These are phyloP conservation scores for Recurvirostra avosetta DNA, from an alignment of 2,113 vertebrate species.

Conservation along the genomic window DNA sequence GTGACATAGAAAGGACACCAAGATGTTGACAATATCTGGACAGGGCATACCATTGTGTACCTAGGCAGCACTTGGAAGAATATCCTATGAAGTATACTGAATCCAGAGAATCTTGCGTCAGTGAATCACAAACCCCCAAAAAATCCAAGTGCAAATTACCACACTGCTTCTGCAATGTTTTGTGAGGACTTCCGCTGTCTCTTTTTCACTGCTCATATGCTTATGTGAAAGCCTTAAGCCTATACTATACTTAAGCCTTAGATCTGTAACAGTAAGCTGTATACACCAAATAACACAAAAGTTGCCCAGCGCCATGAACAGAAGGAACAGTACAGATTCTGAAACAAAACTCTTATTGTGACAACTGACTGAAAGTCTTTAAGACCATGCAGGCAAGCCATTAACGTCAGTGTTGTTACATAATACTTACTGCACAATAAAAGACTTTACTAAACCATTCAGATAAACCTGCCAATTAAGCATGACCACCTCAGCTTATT, in stretches of 20 bases:
- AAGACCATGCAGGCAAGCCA: background rate
- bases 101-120: background rate
- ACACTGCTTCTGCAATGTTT: background rate
- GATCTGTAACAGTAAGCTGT: background rate
- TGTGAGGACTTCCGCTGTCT: background rate
- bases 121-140: rapidly evolving
- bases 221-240: background rate
- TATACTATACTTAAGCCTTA: background rate
- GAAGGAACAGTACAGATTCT: background rate
- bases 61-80: background rate
- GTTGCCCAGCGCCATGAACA: background rate
- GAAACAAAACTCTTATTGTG: background rate
- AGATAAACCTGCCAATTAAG: background rate
- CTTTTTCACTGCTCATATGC: background rate
- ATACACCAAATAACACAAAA: background rate
- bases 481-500: background rate
- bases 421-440: background rate
- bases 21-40: background rate
- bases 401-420: background rate
- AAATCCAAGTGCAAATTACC: background rate
- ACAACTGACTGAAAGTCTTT: background rate
- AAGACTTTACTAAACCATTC: background rate
- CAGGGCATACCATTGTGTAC: rapidly evolving
- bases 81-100: background rate
- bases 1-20: background rate